Conservation (phyloP, 2,797 vertebrate genomes). For the Phataginus tricuspis region DNA sequence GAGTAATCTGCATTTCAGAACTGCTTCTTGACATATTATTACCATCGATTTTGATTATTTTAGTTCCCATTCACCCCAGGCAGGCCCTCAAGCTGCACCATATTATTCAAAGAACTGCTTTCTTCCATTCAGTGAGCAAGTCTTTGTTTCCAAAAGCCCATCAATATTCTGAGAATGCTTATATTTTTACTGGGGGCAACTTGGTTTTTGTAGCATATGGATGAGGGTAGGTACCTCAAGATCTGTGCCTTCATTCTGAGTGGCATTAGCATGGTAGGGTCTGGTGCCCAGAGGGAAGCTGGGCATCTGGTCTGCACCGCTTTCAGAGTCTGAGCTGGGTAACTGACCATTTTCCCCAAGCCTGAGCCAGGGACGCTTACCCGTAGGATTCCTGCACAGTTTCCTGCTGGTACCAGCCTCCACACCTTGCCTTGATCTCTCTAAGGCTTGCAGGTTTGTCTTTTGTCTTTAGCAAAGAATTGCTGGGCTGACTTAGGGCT, state of each 20-base stretch:
- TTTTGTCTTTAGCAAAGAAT: conserved; percentile 43
- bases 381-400: neutral
- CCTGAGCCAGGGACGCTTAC: neutral
- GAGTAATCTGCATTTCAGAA: conserved; percentile 78
- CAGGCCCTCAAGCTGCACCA: conserved; percentile 71
- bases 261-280: neutral
- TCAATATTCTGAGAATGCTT: conserved; percentile 36
- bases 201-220: neutral
- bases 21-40: conserved; percentile 67
- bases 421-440: neutral
- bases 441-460: neutral
- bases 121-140: conserved; percentile 56
- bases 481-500: neutral
- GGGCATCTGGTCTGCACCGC: neutral
- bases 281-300: neutral
- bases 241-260: neutral
- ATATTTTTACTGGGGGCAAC: neutral
- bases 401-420: neutral
- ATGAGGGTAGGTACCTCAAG: neutral
- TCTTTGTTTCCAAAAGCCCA: conserved; percentile 44
- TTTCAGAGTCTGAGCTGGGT: neutral
- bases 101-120: conserved; percentile 68
- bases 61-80: conserved; percentile 72
- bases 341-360: neutral
- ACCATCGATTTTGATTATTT: conserved; percentile 79